Percentiles rank a stretch among this genome's conserved stretches.
phyloP scores from a whole-genome alignment of 2,113 vertebrate species.

The Pipra filicauda region DNA sequence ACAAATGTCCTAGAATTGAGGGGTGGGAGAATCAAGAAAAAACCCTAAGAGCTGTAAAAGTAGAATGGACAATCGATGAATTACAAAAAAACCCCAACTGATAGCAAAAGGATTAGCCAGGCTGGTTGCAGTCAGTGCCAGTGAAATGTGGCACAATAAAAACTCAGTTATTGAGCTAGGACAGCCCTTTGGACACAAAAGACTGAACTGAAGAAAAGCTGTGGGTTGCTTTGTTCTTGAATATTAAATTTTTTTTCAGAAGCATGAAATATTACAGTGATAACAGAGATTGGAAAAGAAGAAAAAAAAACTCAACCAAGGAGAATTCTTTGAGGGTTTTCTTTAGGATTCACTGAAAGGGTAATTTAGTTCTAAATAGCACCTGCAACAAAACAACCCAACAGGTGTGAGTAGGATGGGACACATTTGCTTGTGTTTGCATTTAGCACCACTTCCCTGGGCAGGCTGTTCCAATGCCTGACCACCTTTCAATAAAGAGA shows the following conservation, averaged over 20 bases:
- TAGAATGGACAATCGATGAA: constrained; percentile 51
- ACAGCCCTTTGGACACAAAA: constrained; percentile 68
- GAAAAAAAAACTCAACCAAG: not conserved
- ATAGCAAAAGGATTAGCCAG: constrained; percentile 66
- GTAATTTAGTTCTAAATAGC: constrained; percentile 59
- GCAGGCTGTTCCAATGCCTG: not conserved
- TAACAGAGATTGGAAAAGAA: constrained; percentile 54
- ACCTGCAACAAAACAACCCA: constrained; percentile 37
- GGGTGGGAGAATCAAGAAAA: not conserved
- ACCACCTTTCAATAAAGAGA: too few species aligned
- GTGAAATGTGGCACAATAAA: constrained; percentile 68
- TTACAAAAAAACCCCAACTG: constrained; percentile 28
- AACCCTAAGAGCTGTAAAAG: constrained; percentile 15
- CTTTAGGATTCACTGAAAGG: constrained; percentile 55
- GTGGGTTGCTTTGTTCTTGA: constrained; percentile 69
- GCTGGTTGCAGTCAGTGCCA: constrained; percentile 46
- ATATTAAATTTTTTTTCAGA: constrained; percentile 57
- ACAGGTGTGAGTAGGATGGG: not conserved
- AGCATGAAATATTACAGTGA: constrained; percentile 70
- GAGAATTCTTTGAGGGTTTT: constrained; percentile 39
- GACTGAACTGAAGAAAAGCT: constrained; percentile 70
- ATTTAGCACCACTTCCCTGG: not conserved
- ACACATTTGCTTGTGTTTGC: not conserved
- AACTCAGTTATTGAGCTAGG: constrained; percentile 66
- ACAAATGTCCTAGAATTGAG: not conserved